Evolutionary conservation across 2,113 vertebrate species (phyloP).

Genomic region (Alethe castanea): DNA sequence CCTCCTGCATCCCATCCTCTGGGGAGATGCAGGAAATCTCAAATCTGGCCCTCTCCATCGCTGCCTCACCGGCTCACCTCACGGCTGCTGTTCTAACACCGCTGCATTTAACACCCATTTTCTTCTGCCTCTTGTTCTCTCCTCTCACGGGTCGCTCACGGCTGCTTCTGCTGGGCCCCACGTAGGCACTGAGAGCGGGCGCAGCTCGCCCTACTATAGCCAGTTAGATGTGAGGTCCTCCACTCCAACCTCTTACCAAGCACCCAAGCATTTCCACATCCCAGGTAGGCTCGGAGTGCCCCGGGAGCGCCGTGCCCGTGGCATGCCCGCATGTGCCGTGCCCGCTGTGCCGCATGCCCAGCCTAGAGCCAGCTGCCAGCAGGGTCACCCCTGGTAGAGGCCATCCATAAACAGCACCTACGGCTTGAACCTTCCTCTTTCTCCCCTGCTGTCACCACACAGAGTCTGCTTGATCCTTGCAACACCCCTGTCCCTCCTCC

Average conservation of each 20-base stretch:
- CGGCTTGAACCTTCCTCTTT: conserved; percentile 22
- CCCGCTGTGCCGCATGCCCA: conserved; percentile 35
- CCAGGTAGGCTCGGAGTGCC: conserved; percentile 89
- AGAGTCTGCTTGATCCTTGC: not conserved
- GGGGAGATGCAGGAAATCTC: not conserved
- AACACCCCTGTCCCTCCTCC: not conserved
- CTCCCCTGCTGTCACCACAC: not conserved
- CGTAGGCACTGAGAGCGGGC: conserved; percentile 95
- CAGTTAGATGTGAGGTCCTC: conserved; percentile 92
- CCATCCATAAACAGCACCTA: conserved; percentile 70
- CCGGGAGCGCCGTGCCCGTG: conserved; percentile 25
- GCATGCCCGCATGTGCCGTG: conserved; percentile 64
- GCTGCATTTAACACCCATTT: conserved; percentile 58
- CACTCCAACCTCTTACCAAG: conserved; percentile 95
- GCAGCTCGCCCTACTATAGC: conserved; percentile 97
- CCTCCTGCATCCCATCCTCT: not conserved
- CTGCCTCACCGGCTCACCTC: not conserved
- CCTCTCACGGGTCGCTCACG: conserved; percentile 68
- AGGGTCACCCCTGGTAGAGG: conserved; percentile 41
- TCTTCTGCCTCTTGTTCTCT: conserved; percentile 74
- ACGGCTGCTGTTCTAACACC: conserved; percentile 6
- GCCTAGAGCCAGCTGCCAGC: conserved; percentile 62
- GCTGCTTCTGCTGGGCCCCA: conserved; percentile 82
- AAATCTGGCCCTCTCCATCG: not conserved
- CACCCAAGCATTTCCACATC: conserved; percentile 98